Evolutionary conservation across 2,888 invertebrate species (phyloP).

Genomic region (Cyaniris semiargus): DNA sequence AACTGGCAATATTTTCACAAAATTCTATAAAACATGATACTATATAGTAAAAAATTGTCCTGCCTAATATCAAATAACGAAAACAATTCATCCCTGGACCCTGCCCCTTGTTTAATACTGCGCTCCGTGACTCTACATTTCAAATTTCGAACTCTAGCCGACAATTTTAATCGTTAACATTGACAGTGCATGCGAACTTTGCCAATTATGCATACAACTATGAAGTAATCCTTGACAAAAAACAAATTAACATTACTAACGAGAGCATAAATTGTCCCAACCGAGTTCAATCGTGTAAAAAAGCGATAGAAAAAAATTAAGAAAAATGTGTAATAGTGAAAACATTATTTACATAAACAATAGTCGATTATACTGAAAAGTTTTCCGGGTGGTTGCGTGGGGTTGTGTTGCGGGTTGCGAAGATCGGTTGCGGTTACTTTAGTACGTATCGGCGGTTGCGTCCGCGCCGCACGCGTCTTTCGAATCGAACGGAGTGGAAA

Average conservation of each 20-base stretch:
- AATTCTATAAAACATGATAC: too few species aligned
- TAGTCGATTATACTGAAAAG: slow-evolving; percentile 32
- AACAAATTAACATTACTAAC: slow-evolving; percentile 3
- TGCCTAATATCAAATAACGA: too few species aligned
- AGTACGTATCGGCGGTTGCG: slow-evolving; percentile 57
- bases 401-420: slow-evolving; percentile 31
- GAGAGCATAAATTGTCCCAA: neutral
- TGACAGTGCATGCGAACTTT: slow-evolving; percentile 4
- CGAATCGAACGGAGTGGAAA: slow-evolving; percentile 48
- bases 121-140: neutral
- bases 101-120: too few species aligned
- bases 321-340: slow-evolving; percentile 24
- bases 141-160: neutral
- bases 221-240: slow-evolving; percentile 19
- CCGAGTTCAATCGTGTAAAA: neutral
- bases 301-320: neutral
- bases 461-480: slow-evolving; percentile 60
- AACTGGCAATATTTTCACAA: neutral
- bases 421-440: slow-evolving; percentile 34
- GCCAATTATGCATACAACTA: neutral
- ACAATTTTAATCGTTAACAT: neutral
- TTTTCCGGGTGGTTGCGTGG: slow-evolving; percentile 40
- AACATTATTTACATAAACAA: slow-evolving; percentile 26
- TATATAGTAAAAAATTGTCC: too few species aligned
- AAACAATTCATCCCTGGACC: too few species aligned